Base-by-base conservation (phyloP, 2,113 vertebrate species). In the Amphiprion ocellaris region DNA sequence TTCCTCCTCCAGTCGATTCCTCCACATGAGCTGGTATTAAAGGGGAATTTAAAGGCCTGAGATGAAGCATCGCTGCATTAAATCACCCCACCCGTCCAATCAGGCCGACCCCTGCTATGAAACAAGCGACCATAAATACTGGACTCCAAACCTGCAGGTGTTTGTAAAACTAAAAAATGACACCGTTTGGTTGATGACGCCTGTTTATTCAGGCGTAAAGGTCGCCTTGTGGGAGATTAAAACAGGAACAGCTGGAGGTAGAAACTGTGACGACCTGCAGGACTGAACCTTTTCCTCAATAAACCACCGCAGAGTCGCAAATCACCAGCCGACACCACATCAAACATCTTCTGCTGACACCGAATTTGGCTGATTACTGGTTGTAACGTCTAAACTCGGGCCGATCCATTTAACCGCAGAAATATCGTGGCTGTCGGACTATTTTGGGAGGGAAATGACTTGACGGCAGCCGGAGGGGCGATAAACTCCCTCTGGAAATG, bases 81-180 rank as follows among this genome's bases (percentile, higher is more conserved):
- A 88, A 87, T 89, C 89, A 77, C 46, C 44, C 16, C 44, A 2
- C 17, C 47, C 3, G 52, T 70, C 71, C 81, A 82, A 87, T 84
- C 86, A 82, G 79, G 30, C 49, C 44, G 74, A 76, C 54, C 65
- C 53, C 69, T 11, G 37, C 49, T 73, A 67, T 84, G 72, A 84
- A 90, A 81, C 69, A 44, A 53, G 8, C 55, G n/a, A 53, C 75
- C 80, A 90, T 91, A 83, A 87, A 87, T 44, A 74, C 80, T 66
- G 28, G 61, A 64, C 69, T 53, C 65, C 44, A 19, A 50, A 26
- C 39, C 64, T 63, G 67, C 67, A 56, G 46, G 15, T 5, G 2
- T 70, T 74, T 8, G 9, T 37, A 3, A 44, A 9, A 44, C 24
- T 2, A n/a, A 1, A 56, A 7, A 5, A 55, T 15, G 14, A 44